These are phyloP conservation scores for Zootermopsis nevadensis DNA, from an alignment of 2,888 invertebrate genomes.

Conservation along the genomic window DNA sequence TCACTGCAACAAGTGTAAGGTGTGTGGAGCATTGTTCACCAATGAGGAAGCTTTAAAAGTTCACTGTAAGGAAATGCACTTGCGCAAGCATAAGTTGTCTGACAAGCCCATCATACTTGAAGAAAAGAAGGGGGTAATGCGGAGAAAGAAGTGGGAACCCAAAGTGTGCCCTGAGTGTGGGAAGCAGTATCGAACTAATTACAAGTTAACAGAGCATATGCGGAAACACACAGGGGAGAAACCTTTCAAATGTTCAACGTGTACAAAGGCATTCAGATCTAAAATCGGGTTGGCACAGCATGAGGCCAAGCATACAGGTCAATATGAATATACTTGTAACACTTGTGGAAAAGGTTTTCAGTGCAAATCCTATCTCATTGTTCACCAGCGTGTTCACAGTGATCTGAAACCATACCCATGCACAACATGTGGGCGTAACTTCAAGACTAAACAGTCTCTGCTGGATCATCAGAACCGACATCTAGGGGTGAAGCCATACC, in stretches of 20 bases:
- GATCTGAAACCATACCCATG: constrained; percentile 70
- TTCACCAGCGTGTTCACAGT: constrained; percentile 71
- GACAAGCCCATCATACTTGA: not conserved
- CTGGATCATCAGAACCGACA: constrained; percentile 71
- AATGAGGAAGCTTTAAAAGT: constrained; percentile 62
- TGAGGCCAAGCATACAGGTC: constrained; percentile 71
- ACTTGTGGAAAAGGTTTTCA: constrained; percentile 73
- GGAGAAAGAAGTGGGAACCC: constrained; percentile 61
- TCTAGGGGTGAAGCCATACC: constrained; percentile 70
- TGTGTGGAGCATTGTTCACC: constrained; percentile 64
- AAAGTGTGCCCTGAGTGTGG: constrained; percentile 69
- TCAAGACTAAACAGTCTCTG: constrained; percentile 71
- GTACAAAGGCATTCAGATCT: constrained; percentile 71
- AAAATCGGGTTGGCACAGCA: constrained; percentile 72
- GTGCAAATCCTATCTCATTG: constrained; percentile 70
- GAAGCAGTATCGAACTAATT: constrained; percentile 69
- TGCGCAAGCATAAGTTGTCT: constrained; percentile 35
- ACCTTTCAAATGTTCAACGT: constrained; percentile 68
- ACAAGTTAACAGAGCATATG: constrained; percentile 66
- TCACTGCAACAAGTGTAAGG: constrained; percentile 62
- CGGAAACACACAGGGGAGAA: constrained; percentile 71
- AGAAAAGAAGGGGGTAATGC: constrained; percentile 49
- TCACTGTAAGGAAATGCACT: constrained; percentile 60
- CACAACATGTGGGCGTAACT: constrained; percentile 68
- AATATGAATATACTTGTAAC: constrained; percentile 69